phyloP scores from a whole-genome alignment of 2,113 vertebrate species.

The Equus quagga region DNA sequence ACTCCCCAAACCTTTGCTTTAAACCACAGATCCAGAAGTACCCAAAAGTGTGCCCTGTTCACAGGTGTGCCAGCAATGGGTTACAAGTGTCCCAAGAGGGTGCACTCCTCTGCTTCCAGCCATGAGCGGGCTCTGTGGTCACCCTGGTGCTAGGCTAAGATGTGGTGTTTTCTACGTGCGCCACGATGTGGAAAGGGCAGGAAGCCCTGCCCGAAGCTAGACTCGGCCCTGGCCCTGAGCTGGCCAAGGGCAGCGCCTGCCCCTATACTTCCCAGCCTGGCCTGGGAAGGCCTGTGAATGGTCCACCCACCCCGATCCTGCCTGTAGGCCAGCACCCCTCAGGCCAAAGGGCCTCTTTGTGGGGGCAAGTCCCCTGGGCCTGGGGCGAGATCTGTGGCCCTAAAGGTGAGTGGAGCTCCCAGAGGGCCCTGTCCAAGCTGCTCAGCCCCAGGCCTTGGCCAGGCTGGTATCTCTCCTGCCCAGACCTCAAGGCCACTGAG shows the following conservation, averaged over 20 bases:
- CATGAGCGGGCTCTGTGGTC: background rate
- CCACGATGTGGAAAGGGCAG: background rate
- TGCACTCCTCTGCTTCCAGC: background rate
- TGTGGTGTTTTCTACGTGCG: fast-evolving
- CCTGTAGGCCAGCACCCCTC: background rate
- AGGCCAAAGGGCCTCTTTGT: background rate
- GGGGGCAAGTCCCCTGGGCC: background rate
- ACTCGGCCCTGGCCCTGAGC: background rate
- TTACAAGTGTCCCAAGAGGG: background rate
- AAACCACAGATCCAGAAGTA: background rate
- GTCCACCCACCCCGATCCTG: background rate
- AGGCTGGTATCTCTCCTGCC: background rate
- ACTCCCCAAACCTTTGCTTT: background rate
- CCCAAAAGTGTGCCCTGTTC: background rate
- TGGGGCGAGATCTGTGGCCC: background rate
- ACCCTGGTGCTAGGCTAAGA: background rate
- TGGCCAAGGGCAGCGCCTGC: background rate
- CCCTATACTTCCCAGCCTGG: background rate
- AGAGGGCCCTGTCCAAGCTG: background rate
- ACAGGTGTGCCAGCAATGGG: background rate
- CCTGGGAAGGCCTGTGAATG: background rate
- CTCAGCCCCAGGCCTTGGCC: no score
- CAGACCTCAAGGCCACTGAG: background rate
- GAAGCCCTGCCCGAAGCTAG: background rate
- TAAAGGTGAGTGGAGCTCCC: background rate